phyloP scores from a whole-genome alignment of 2,888 invertebrate species.

The Anthophora plumipes region DNA sequence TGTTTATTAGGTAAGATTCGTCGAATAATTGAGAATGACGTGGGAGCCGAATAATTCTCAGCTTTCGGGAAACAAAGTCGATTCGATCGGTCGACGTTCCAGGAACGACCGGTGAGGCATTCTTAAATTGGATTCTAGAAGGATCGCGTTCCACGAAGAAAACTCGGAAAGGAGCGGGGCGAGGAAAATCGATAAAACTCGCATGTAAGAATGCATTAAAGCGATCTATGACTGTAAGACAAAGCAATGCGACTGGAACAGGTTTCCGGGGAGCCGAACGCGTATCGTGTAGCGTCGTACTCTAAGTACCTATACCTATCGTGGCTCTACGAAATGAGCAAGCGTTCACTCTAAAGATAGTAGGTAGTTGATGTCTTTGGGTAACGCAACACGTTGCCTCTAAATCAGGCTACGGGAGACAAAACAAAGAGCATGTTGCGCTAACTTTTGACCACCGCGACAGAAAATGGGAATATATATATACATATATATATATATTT shows the following conservation, averaged over 20 bases:
- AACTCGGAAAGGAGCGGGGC: constrained; percentile 43
- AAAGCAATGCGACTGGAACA: constrained; percentile 69
- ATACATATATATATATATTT: too few species aligned
- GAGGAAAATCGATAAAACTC: constrained; percentile 64
- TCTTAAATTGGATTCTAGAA: constrained; percentile 51
- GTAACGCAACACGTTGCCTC: constrained; percentile 65
- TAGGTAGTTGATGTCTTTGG: constrained; percentile 65
- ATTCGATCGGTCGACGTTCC: constrained; percentile 29
- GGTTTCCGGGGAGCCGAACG: constrained; percentile 58
- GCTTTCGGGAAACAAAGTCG: constrained; percentile 11
- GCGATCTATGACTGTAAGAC: constrained; percentile 71
- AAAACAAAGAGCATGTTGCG: constrained; percentile 41
- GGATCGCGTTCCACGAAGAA: constrained; percentile 53
- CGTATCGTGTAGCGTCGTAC: constrained; percentile 18
- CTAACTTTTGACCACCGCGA: constrained; percentile 1
- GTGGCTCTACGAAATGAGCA: constrained; percentile 63
- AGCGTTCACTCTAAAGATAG: constrained; percentile 70
- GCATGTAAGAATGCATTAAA: constrained; percentile 67
- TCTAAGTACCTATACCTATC: constrained; percentile 25
- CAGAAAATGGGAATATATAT: too few species aligned
- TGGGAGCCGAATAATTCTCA: neutral
- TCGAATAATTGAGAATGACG: neutral
- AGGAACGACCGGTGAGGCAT: constrained; percentile 9
- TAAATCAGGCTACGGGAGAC: constrained; percentile 54
- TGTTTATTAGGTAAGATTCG: neutral